Evolutionary conservation across 2,888 invertebrate species (phyloP), one percentile per base, ranked within the genome.

Genomic region (Stegophylla sp.): DNA sequence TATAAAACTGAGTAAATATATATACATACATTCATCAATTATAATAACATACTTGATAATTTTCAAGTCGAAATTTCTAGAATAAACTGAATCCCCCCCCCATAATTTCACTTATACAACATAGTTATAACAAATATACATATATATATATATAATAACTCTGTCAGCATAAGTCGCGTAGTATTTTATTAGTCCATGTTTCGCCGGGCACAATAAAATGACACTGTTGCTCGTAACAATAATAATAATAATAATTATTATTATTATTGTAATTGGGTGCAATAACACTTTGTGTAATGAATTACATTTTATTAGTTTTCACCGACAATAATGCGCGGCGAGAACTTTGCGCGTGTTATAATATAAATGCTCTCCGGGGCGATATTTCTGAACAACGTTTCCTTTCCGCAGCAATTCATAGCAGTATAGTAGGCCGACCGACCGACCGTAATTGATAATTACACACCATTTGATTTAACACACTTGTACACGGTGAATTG

Each of bases 401-500:
- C 56, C 73, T 26, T 3, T 13, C 26, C 13, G 34, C 71, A 34
- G 34, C 34, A 7, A 5, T 48, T 48, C 61, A 12, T 45, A 59
- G 4, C 34, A n/a, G n/a, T n/a, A n/a, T n/a, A n/a, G n/a, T n/a
- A n/a, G 53, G 71, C 41, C 20, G 34, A n/a, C 34, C 34, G 34
- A 34, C 34, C 34, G 34, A 56, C 26, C 20, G 34, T 74, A 51
- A 75, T 75, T 75, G 34, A 63, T 75, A 75, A 75, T 75, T 75
- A 63, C 63, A 61, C 73, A 28, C 61, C 28, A 17, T 63, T 51
- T 64, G 74, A 64, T 63, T 51, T 63, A 34, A 75, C 74, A 61
- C 63, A 63, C 74, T 63, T 63, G 13, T 48, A 28, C 13, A 20
- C 2, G 34, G 34, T 7, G 34, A 5, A 34, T 7, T 7, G 34